Conservation (phyloP, 2,797 vertebrate species). For the Sardinella longiceps region DNA sequence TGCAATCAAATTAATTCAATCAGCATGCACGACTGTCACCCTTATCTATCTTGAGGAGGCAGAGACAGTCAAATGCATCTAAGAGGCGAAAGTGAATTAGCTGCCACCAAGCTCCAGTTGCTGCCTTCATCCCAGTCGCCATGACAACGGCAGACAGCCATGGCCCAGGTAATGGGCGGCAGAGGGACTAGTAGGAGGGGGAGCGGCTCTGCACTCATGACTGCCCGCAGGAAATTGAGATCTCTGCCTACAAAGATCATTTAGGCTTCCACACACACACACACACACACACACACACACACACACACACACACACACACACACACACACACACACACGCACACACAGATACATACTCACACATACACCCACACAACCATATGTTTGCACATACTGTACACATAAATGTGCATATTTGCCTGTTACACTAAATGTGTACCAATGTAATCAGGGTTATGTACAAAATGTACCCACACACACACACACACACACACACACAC, state of each 20-base stretch:
- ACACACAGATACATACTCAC: constrained; percentile 36
- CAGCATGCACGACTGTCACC: not conserved
- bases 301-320: not conserved
- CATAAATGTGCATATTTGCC: not conserved
- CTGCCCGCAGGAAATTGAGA: constrained; percentile 35
- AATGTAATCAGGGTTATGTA: no score
- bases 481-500: not conserved
- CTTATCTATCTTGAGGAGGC: not conserved
- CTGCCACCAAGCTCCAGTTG: constrained; percentile 40
- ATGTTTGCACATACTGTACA: constrained; percentile 33
- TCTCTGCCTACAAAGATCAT: constrained; percentile 24
- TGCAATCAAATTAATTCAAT: not conserved
- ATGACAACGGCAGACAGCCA: constrained; percentile 65
- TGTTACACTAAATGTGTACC: no score
- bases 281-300: not conserved
- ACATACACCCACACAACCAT: constrained; percentile 24
- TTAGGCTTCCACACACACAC: not conserved
- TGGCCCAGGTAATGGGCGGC: constrained; percentile 48
- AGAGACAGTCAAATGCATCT: not conserved
- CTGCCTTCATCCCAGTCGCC: constrained; percentile 60
- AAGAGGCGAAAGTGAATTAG: constrained; percentile 23
- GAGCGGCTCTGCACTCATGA: constrained; percentile 18
- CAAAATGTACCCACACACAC: not conserved
- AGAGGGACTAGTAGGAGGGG: constrained; percentile 31
- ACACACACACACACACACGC: constrained; percentile 35